phyloP scores from a whole-genome alignment of 2,888 invertebrate species.

The Ormyrus rosae region DNA sequence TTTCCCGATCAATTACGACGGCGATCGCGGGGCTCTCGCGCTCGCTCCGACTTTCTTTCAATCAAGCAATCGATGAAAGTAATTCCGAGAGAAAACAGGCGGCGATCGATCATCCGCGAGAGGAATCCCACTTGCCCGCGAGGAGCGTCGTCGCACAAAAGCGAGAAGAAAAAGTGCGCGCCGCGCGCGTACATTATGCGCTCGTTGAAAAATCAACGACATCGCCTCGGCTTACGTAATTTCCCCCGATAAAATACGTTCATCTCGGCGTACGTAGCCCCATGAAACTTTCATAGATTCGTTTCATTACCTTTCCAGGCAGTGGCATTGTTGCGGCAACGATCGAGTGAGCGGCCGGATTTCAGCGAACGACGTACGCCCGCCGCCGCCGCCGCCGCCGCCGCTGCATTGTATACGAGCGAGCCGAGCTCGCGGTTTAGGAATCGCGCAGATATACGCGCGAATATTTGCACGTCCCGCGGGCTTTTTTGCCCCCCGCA shows the following conservation, averaged over 20 bases:
- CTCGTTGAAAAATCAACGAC: background rate
- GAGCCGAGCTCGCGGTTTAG: background rate
- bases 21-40: conserved; percentile 7
- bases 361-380: background rate
- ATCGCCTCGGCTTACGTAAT: conserved; percentile 11
- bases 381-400: background rate
- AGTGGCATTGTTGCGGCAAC: conserved; percentile 40
- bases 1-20: conserved; percentile 40
- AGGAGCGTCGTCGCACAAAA: background rate
- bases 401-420: background rate
- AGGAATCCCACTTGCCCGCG: conserved; percentile 1
- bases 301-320: conserved; percentile 54
- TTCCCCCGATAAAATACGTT: background rate
- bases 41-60: conserved; percentile 12
- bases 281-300: conserved; percentile 56
- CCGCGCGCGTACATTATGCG: background rate
- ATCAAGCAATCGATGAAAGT: conserved; percentile 29
- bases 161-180: background rate
- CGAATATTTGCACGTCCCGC: conserved; percentile 49
- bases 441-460: conserved; percentile 30
- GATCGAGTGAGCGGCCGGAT: conserved; percentile 3
- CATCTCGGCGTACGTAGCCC: background rate
- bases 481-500: conserved; percentile 10
- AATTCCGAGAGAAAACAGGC: conserved; percentile 12
- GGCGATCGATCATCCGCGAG: conserved; percentile 25